Evolutionary conservation across 2,113 vertebrate genomes (phyloP), one percentile per base, ranked within the genome.

Genomic region (Saccopteryx leptura): DNA sequence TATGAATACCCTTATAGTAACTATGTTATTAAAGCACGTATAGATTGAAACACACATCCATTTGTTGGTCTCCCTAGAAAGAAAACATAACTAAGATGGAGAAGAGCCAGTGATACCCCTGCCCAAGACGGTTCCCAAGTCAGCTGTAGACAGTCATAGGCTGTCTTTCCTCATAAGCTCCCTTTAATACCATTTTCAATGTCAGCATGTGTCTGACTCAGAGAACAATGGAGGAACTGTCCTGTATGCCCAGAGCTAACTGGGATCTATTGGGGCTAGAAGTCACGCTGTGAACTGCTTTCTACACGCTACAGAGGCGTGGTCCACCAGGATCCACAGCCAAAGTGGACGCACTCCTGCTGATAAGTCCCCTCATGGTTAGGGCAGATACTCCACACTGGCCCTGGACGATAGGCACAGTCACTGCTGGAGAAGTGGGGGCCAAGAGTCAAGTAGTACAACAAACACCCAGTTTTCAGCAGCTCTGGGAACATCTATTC

Each of bases 41-140:
- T 3, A 72, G 82, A 93, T 18, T 14, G 23, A 97, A 84, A 84
- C 5, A 8, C 24, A 81, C 7, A 60, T 80, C 28, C 0, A 46
- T 80, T 69, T 93, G 12, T 48, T 79, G 48, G 46, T 13, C 74
- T 85, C 50, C 72, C 69, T 61, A n/a, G 54, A 83, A 72, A 90
- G 68, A 88, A 85, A 90, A 54, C 0, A 7, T 9, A 26, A 56
- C 48, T 56, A 52, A 79, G n/a, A 46, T 56, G 61, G 63, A 68
- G 39, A 88, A 81, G 13, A 83, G 8, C 4, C 2, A 72, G 39
- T 8, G 21, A 31, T 14, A 76, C 13, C 14, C 68, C 81, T 81
- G 39, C n/a, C 23, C 11, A 80, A 26, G 28, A 56, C 9, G 13
- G 61, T 50, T 78, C 63, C 58, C 78, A 28, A 65, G 54, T 15